Percentiles rank a stretch among this genome's conserved stretches.
Conservation (phyloP, 2,113 vertebrate species). For the Gadus macrocephalus region DNA sequence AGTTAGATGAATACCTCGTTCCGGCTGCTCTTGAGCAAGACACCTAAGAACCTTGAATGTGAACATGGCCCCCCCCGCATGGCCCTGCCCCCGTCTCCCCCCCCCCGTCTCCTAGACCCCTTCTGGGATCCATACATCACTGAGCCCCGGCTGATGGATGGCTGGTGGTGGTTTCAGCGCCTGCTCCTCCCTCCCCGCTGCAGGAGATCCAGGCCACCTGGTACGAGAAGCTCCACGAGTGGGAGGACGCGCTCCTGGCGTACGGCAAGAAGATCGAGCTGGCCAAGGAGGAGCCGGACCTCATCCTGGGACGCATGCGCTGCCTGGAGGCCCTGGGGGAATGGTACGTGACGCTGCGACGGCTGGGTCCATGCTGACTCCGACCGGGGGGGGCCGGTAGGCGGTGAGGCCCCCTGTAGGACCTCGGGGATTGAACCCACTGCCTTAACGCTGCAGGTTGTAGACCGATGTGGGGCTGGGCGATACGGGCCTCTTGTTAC, state of each 20-base stretch:
- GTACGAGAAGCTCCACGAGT: slow-evolving; percentile 98
- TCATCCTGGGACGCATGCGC: slow-evolving; percentile 95
- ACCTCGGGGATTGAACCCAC: too few relatives aligned
- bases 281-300: slow-evolving; percentile 95
- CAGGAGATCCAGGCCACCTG: slow-evolving; percentile 99
- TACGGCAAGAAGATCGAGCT: slow-evolving; percentile 98
- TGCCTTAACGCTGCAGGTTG: too few relatives aligned
- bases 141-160: too few relatives aligned
- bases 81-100: background rate
- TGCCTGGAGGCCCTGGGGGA: slow-evolving; percentile 96
- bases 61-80: background rate
- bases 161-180: too few relatives aligned
- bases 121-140: background rate
- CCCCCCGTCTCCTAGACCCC: background rate
- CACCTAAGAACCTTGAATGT: background rate
- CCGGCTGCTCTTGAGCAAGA: background rate
- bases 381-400: too few relatives aligned
- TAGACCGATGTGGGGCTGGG: too few relatives aligned
- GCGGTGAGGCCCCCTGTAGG: too few relatives aligned
- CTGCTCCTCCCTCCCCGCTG: background rate
- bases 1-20: background rate
- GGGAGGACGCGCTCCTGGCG: slow-evolving; percentile 94
- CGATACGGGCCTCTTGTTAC: too few relatives aligned
- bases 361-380: too few relatives aligned
- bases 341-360: slow-evolving; percentile 76